phyloP scores from a whole-genome alignment of 2,888 invertebrate genomes.

The Tetropium fuscum region DNA sequence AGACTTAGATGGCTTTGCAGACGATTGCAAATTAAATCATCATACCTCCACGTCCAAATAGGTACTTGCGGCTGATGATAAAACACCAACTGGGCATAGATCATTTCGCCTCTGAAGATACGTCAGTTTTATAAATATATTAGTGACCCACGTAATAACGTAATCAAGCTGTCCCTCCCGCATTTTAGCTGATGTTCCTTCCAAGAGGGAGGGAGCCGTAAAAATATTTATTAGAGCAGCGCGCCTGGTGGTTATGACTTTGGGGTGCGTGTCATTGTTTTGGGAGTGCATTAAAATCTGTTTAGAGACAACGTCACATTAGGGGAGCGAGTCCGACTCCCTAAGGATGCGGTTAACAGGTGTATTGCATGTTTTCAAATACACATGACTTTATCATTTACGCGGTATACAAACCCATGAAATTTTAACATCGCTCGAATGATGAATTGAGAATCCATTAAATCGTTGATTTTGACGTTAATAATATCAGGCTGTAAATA shows the following conservation, averaged over 20 bases:
- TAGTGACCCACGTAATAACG: constrained; percentile 42
- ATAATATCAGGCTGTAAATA: no score
- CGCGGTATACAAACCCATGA: constrained; percentile 23
- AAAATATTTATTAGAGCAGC: constrained; percentile 59
- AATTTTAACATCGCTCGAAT: not conserved
- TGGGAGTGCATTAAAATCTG: constrained; percentile 70
- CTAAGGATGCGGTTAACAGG: constrained; percentile 65
- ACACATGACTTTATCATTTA: constrained; percentile 34
- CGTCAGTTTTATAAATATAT: constrained; percentile 42
- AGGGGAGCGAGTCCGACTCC: constrained; percentile 55
- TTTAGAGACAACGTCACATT: constrained; percentile 65
- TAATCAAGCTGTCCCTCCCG: constrained; percentile 32
- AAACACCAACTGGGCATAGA: no score
- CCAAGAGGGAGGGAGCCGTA: constrained; percentile 41
- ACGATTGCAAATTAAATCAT: no score
- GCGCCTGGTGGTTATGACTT: constrained; percentile 57
- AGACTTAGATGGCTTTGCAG: no score
- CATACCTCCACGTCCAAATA: no score
- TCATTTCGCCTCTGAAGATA: no score
- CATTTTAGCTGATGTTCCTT: constrained; percentile 17
- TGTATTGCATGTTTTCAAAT: constrained; percentile 62
- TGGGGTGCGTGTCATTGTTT: constrained; percentile 62
- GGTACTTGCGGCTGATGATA: no score
- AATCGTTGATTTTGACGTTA: no score
- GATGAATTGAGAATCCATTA: constrained; percentile 25